Conservation (phyloP, 2,797 vertebrate species). For the Acipenser ruthenus region DNA sequence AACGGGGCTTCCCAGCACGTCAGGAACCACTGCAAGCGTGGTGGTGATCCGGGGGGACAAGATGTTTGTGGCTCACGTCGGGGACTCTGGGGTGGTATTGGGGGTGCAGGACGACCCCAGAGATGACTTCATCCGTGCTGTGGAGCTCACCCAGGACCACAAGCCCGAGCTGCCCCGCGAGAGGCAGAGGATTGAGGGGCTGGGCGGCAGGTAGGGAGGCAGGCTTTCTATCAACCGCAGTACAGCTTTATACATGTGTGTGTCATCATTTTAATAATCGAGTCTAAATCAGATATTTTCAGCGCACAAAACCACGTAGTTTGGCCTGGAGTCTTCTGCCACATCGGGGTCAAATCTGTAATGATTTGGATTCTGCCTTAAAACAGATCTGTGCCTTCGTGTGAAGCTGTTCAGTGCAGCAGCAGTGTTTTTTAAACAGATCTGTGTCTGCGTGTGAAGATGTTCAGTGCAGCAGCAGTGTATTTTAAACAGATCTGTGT, state of each 20-base stretch:
- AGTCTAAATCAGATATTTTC: background rate
- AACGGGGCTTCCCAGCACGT: slow-evolving; percentile 89
- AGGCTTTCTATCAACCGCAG: slow-evolving; percentile 7
- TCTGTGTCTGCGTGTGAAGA: too few relatives aligned
- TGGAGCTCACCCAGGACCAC: slow-evolving; percentile 92
- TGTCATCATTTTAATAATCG: background rate
- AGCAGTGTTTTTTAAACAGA: too few relatives aligned
- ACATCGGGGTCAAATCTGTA: too few relatives aligned
- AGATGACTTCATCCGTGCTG: slow-evolving; percentile 73
- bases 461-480: too few relatives aligned
- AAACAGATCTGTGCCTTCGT: too few relatives aligned
- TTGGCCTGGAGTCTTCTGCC: too few relatives aligned
- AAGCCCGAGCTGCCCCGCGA: slow-evolving; percentile 90
- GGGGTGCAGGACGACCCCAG: slow-evolving; percentile 82
- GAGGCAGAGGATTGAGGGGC: slow-evolving; percentile 86
- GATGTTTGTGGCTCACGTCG: slow-evolving; percentile 91
- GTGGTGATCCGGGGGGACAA: slow-evolving; percentile 83
- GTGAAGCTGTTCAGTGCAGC: too few relatives aligned
- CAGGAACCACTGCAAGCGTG: slow-evolving; percentile 88
- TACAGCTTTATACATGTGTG: too few relatives aligned
- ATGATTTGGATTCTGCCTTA: too few relatives aligned
- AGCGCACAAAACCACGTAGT: background rate
- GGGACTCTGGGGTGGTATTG: slow-evolving; percentile 87
- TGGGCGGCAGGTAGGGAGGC: slow-evolving; percentile 81
- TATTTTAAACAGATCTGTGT: too few relatives aligned